Base-by-base conservation (phyloP, 2,113 vertebrate genomes). In the Protobothrops flavoviridis region DNA sequence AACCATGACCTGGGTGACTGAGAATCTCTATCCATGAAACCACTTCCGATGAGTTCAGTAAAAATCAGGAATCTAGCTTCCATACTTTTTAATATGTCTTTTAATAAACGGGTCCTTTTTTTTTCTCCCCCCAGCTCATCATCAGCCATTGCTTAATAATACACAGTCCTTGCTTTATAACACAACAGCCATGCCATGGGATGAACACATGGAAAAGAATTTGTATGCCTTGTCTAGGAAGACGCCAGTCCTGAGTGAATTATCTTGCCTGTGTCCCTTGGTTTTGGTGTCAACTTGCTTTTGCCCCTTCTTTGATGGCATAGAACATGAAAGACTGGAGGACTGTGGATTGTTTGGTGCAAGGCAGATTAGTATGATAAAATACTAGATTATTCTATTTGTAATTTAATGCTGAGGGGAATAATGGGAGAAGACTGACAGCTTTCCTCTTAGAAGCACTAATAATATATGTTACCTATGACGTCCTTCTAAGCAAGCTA, bases 341-440 rank as follows among this genome's bases (percentile, higher is more conserved):
- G 93, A 57, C 9, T 92, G 93, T 88, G 93, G 21, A 87, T 95
- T 93, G 86, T 57, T 87, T 91, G 94, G 29, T 89, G 94, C 85
- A 93, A 90, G 90, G 89, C 90, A 90, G 74, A 69, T 91, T 95
- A 88, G 94, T 56, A 91, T 94, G 0, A 87, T 50, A 0, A 23
- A 45, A 90, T 52, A 43, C 61, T 90, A 93, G n/a, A 20, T 96
- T 91, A 92, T 90, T 93, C 45, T 69, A 95, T 93, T 95, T 85
- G 93, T 96, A 95, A 94, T 92, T 93, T 94, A 91, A 91, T 29
- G 9, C 64, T 53, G 52, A n/a, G 90, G 92, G 48, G 92, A 90
- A 85, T 94, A 95, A 85, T 88, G 95, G 93, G 90, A 93, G 93
- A 24, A 15, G 1, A n/a, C 0, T 5, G 91, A 88, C 90, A 43